Evolutionary conservation across 2,888 invertebrate genomes (phyloP).

Genomic region (Nycteola revayana): DNA sequence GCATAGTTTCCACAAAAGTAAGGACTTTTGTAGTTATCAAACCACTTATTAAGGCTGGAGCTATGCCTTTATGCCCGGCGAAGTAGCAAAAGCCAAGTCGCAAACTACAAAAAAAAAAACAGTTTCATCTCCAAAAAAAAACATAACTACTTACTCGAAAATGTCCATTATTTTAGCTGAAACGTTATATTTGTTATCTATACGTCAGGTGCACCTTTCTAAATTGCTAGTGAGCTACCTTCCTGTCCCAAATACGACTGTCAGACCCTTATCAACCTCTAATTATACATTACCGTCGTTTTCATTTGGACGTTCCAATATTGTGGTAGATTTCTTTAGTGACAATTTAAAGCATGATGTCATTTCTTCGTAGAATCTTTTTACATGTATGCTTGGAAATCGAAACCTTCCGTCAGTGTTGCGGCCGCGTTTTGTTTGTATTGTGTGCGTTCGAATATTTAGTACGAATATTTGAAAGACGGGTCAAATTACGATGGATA

Average conservation of each 20-base stretch:
- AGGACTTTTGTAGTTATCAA: no score
- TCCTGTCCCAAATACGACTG: slow-evolving; percentile 74
- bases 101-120: no score
- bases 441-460: no score
- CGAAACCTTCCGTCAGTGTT: slow-evolving; percentile 2
- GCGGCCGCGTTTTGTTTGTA: neutral
- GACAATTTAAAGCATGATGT: slow-evolving; percentile 37
- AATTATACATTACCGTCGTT: slow-evolving; percentile 77
- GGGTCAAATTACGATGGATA: no score
- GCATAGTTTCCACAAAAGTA: no score
- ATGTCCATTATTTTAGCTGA: slow-evolving; percentile 28
- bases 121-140: no score
- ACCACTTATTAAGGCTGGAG: no score
- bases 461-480: no score
- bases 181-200: slow-evolving; percentile 37
- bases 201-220: slow-evolving; percentile 60
- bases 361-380: slow-evolving; percentile 14
- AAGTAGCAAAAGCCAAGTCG: no score
- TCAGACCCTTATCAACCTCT: slow-evolving; percentile 76
- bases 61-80: no score
- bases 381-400: slow-evolving; percentile 12
- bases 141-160: neutral
- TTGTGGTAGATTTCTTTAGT: slow-evolving; percentile 50
- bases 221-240: slow-evolving; percentile 58
- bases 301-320: slow-evolving; percentile 62